Evolutionary conservation across 2,797 vertebrate species (phyloP), one percentile per base, ranked within the genome.

Genomic region (Neosilurus mollespiculum): DNA sequence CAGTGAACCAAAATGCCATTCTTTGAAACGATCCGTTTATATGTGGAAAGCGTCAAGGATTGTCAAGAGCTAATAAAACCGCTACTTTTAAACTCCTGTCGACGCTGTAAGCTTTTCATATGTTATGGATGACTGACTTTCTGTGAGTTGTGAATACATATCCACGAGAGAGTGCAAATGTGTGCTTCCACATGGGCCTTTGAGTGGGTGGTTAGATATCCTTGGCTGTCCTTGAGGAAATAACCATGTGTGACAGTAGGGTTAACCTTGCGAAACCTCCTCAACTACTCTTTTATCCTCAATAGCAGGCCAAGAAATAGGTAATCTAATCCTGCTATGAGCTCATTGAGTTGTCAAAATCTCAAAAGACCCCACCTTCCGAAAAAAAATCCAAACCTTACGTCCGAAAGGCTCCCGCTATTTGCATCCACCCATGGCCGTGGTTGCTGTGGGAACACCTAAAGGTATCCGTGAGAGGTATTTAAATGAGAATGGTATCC

Each of bases 391-490:
- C 61, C 26, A 65, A 79, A 65, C 49, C 77, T 65, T 66, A 65
- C 49, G 49, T 77, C 77, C 73, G 54, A 84, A 84, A 66, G 81
- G 78, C 79, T 71, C 75, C 64, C 62, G 24, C 58, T 81, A 69
- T 56, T 61, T 71, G 82, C 78, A 61, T 62, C 69, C 18, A 49
- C 51, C 56, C 81, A 75, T 83, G 77, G 79, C 86, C 30, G 85
- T 43, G 87, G 92, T 94, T 92, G 92, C 92, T 91, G 92, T 94
- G 94, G 94, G 92, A 95, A 94, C 93, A 91, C 92, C 93, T 89
- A 87, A 84, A 85, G 84, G 93, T 93, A 70, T 79, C 84, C 70
- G 75, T 75, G 69, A 84, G 78, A 81, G 70, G 82, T 80, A 89
- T 91, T 91, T 89, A 87, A 89, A 90, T 89, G 88, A 83, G 84